Evolutionary conservation across 2,797 vertebrate genomes (phyloP), one percentile per base, ranked within the genome.

Genomic region (Yasuhikotakia modesta): DNA sequence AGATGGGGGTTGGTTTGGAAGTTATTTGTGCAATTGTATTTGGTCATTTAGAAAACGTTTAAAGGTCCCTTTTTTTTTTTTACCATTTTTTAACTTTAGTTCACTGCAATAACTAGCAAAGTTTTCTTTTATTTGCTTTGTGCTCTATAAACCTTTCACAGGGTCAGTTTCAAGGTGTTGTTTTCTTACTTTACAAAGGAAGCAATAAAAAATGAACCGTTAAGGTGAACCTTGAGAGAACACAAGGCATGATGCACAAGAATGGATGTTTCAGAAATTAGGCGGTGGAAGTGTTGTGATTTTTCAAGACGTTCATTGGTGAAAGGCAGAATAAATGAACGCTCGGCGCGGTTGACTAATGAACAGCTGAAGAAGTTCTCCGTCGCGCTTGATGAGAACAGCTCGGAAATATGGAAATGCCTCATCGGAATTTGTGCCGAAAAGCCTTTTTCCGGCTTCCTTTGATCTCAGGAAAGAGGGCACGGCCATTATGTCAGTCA

Each of bases 331-430:
- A 5, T 39, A 66, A 80, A 76, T 79, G 79, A 87, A 85, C 78
- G 83, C 83, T 87, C 86, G 89, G 90, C 85, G 85, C 87, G 86
- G 84, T 88, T 89, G 86, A 87, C 86, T 87, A 86, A 88, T 86
- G 86, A 90, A 89, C 90, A 87, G 88, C 88, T 88, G 89, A 87
- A 84, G 85, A 87, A 81, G 88, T 52, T 71, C 71, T 71, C 76
- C 70, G 35, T 55, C 39, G 68, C 5, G 45, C 17, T 64, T 71
- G 48, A 55, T 71, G 68, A 71, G 76, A 71, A 65, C 5, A 35
- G 68, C 60, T 71, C 53, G 32, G 76, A 71, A 65, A 71, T 57
- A 72, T 71, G 68, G 65, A 71, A 78, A 71, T 78, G 58, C 50
- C 68, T 57, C 10, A 11, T 72, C 46, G 74, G 85, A 89, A 91